phyloP scores from a whole-genome alignment of 2,797 vertebrate species.

The Acanthis flammea region DNA sequence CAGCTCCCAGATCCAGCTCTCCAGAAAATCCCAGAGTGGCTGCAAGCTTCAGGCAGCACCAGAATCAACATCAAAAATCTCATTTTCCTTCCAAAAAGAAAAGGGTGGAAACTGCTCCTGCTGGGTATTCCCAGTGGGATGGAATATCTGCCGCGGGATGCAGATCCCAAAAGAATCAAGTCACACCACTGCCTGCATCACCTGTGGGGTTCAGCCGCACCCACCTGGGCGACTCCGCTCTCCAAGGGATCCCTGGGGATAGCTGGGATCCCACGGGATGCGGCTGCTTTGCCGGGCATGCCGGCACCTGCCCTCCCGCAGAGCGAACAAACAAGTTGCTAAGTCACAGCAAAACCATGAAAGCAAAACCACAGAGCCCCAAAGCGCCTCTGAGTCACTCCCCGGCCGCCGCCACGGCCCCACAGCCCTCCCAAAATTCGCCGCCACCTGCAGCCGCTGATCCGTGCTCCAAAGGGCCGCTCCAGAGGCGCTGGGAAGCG shows the following conservation, averaged over 20 bases:
- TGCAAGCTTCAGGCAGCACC: accelerated
- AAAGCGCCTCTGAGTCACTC: constrained; percentile 77
- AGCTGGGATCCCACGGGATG: background rate
- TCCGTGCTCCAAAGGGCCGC: background rate
- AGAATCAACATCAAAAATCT: background rate
- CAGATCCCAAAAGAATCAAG: accelerated
- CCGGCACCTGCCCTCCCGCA: background rate
- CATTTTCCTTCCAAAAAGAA: background rate
- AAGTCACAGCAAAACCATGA: constrained; percentile 80
- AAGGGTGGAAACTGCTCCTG: background rate
- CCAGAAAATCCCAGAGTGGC: accelerated
- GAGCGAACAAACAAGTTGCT: background rate
- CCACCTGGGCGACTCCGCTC: accelerated
- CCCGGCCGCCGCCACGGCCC: constrained; percentile 50
- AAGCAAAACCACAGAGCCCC: constrained; percentile 81
- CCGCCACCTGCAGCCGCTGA: constrained; percentile 69
- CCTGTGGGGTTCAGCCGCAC: background rate
- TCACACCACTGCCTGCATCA: accelerated
- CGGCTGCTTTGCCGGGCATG: background rate
- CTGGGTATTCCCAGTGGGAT: background rate
- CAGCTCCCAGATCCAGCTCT: background rate
- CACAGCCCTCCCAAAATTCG: constrained; percentile 64
- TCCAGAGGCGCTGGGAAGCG: accelerated
- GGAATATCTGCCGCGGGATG: background rate
- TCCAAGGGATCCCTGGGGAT: accelerated